phyloP scores from a whole-genome alignment of 2,113 vertebrate species.

The Rallus limicola region DNA sequence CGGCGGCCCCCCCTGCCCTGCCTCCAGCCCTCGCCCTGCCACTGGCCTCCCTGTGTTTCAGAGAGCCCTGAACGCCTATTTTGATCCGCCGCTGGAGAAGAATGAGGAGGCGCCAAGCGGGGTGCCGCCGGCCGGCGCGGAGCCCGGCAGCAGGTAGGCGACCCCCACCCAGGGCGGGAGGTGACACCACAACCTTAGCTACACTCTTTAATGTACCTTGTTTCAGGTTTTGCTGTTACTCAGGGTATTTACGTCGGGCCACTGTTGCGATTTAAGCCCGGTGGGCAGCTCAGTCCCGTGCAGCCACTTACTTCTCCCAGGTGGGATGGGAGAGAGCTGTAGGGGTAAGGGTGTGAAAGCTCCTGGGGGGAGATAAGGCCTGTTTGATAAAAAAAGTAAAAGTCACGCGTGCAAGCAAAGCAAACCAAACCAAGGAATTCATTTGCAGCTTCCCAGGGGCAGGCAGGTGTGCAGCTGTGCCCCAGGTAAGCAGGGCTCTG shows the following conservation, averaged over 20 bases:
- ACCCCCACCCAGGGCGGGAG: neutral
- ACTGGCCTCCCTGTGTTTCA: conserved; percentile 47
- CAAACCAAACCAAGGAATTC: neutral
- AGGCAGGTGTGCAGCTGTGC: neutral
- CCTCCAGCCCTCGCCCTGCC: neutral
- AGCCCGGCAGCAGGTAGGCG: conserved; percentile 48
- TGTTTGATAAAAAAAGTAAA: neutral
- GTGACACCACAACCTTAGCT: neutral
- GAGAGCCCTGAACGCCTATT: conserved; percentile 77
- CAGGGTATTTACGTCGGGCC: neutral
- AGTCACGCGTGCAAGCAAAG: accelerated
- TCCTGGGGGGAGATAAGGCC: neutral
- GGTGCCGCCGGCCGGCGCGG: neutral
- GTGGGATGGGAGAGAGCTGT: neutral
- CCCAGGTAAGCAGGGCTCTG: neutral
- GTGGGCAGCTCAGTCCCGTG: neutral
- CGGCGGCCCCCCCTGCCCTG: neutral
- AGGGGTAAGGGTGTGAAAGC: neutral
- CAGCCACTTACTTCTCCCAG: neutral
- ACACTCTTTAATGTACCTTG: too few species aligned
- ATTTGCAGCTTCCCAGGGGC: accelerated
- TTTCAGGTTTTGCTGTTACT: too few species aligned
- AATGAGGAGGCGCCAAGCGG: neutral
- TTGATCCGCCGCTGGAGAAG: conserved; percentile 42
- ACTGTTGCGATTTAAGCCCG: neutral